Evolutionary conservation across 2,113 vertebrate genomes (phyloP), one percentile per base, ranked within the genome.

Genomic region (Lepisosteus osseus): DNA sequence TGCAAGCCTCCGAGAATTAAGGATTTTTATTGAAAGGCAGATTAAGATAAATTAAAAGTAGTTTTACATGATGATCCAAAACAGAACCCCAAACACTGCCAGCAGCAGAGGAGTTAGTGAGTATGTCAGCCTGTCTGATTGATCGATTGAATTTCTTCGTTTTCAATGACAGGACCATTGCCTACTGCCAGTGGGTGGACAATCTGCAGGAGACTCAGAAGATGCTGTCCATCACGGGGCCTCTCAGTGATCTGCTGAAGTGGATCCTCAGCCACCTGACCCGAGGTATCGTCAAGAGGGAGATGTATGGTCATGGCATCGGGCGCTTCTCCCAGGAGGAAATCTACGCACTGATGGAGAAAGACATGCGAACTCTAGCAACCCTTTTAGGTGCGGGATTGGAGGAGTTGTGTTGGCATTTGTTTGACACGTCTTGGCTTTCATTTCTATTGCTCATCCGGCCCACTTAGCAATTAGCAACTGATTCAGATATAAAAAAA

Each of bases 121-220:
- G 29, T 29, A 29, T 29, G 29, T 29, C 29, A 29, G 29, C 29
- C 29, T 29, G 29, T 29, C 29, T 29, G 29, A 29, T 29, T 29
- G 17, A 29, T 29, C 29, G 29, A 2, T 29, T 29, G 29, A 29
- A 40, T 61, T 3, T 73, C 57, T 64, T 15, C 51, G 64, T 44
- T 41, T n/a, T 85, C 86, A 5, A 51, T 9, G 47, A 54, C 83
- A 98, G 96, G 96, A 96, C 94, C 0, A 92, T 98, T 78, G 93
- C 95, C 9, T 99, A 99, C 83, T 98, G 96, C 86, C 97, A 99
- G 3, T 99, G 97, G 97, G 95, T 98, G 88, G 96, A 99, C 86
- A 97, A 98, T 74, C 90, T 96, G 76, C 94, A 95, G 0, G 94
- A 97, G 86, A 98, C 95, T 0, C 94, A 92, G 79, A 96, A 95